Conservation (phyloP, 2,797 vertebrate species). For the Leptodactylus fallax region DNA sequence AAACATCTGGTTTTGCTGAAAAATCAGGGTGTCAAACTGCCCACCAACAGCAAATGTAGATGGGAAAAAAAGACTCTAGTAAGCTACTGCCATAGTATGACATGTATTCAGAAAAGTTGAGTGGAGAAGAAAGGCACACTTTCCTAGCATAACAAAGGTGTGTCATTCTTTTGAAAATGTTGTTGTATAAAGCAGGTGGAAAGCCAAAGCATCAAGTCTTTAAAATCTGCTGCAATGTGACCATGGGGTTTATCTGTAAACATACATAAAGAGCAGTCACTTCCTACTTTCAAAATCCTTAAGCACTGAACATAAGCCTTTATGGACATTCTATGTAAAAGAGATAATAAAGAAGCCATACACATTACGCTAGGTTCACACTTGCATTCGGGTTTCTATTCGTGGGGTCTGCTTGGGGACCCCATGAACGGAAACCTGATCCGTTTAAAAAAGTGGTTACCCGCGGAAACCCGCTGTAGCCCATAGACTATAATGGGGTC, state of each 20-base stretch:
- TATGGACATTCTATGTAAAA: too few relatives aligned
- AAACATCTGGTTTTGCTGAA: not conserved
- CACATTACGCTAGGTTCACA: too few relatives aligned
- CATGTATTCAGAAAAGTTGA: not conserved
- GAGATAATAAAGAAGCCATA: too few relatives aligned
- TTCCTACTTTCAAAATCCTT: not conserved
- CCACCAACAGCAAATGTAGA: too few relatives aligned
- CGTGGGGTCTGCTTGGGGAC: too few relatives aligned
- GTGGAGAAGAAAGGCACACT: not conserved
- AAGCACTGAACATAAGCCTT: not conserved
- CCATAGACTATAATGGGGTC: too few relatives aligned
- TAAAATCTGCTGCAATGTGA: not conserved
- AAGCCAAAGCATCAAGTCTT: not conserved
- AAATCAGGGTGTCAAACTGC: too few relatives aligned
- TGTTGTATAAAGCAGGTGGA: not conserved
- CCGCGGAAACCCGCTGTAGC: too few relatives aligned
- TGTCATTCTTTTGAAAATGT: not conserved
- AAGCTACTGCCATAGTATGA: not conserved
- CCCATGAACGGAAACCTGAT: too few relatives aligned
- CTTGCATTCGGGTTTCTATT: too few relatives aligned
- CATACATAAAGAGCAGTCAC: not conserved
- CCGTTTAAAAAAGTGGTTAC: too few relatives aligned
- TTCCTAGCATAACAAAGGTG: constrained; percentile 15
- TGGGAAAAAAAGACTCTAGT: not conserved
- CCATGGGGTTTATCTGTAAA: not conserved